Evolutionary conservation across 2,797 vertebrate genomes (phyloP), one percentile per base, ranked within the genome.

Genomic region (Gadopsis bispinosus): DNA sequence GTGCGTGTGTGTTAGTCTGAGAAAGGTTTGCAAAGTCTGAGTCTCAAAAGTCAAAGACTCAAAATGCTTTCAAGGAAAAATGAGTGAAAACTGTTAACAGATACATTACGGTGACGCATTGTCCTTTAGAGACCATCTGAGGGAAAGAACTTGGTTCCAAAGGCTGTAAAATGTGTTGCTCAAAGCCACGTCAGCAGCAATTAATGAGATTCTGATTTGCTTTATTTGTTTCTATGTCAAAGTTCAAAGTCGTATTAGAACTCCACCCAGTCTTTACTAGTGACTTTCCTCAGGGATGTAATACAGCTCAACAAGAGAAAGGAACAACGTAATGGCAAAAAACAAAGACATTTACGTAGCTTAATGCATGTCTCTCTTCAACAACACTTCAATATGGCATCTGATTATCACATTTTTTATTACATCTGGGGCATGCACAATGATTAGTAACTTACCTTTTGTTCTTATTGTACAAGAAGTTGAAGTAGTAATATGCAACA

Each of bases 241-340:
- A 75, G 77, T 91, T 89, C 58, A 90, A 81, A 87, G 86, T 39
- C n/a, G 10, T 22, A 60, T 79, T 64, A 41, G 48, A 74, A 13
- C 84, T 77, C 89, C 89, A 80, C 84, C 90, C 88, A 75, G 55
- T 41, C 2, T 74, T 66, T 59, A 73, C 83, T 83, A 83, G 88
- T 89, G 84, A 82, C 69, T 88, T 84, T 83, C 75, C 81, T 60
- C 76, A 83, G 81, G 87, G 91, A 91, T 87, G 84, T 45, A 33
- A 77, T 53, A 51, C 76, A 54, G 69, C 33, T n/a, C 62, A 20
- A 31, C 77, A 10, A 62, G 39, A 72, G 55, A 51, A 84, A 71
- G 31, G 10, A 51, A 26, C 22, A 73, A 56, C 45, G 75, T 77
- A 56, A 86, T 71, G 76, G 63, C 50, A 56, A 37, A 47, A 78